Percentiles rank a stretch among this genome's conserved stretches.
phyloP scores from a whole-genome alignment of 2,797 vertebrate species.

The Anas acuta region DNA sequence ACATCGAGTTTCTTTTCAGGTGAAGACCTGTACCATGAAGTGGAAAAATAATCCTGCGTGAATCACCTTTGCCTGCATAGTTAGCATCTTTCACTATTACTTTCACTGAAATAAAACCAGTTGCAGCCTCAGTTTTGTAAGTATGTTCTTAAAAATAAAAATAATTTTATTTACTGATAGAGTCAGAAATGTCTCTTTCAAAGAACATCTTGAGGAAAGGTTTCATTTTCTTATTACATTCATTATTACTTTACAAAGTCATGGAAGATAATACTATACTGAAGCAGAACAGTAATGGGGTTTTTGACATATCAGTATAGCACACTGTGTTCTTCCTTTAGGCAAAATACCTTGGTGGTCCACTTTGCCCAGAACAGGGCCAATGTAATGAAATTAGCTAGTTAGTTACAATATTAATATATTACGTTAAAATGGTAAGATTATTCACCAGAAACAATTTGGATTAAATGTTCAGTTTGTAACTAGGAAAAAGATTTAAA shows the following conservation, averaged over 20 bases:
- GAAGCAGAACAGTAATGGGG: neutral
- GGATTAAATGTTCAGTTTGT: neutral
- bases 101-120: neutral
- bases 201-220: neutral
- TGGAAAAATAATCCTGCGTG: neutral
- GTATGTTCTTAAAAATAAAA: too few species aligned
- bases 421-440: neutral
- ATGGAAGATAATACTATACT: neutral
- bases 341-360: neutral
- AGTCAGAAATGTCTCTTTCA: neutral
- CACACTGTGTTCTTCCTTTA: neutral
- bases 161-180: neutral
- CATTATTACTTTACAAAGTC: neutral
- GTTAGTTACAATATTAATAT: neutral
- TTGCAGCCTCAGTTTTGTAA: neutral
- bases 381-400: neutral
- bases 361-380: neutral
- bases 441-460: neutral
- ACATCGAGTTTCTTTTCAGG: neutral
- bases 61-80: neutral
- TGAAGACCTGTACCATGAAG: neutral
- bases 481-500: neutral
- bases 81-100: neutral
- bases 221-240: neutral
- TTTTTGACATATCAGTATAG: neutral